Conservation (phyloP, 2,888 invertebrate species). For the Lingula anatina region DNA sequence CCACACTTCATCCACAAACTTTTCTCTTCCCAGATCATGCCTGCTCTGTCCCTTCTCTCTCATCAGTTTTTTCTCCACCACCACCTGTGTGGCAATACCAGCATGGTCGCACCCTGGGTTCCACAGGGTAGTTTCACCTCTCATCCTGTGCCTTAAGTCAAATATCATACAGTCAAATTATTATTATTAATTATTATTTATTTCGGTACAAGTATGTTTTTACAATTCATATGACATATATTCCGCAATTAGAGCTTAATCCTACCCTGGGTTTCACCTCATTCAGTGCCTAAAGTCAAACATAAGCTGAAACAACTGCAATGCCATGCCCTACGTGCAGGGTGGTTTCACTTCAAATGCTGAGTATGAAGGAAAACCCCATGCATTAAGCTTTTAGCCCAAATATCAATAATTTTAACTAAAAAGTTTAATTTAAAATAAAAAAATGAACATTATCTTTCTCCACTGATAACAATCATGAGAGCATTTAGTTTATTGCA, state of each 20-base stretch:
- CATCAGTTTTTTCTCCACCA: slow-evolving; percentile 94
- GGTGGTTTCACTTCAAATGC: neutral
- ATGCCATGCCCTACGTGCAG: neutral
- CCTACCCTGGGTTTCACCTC: too few species aligned
- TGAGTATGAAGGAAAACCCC: neutral
- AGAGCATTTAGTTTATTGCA: neutral
- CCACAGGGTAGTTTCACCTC: slow-evolving; percentile 87
- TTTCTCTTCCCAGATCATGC: slow-evolving; percentile 91
- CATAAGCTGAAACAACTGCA: neutral
- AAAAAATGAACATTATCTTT: neutral
- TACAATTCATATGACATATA: too few species aligned
- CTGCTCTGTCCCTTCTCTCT: slow-evolving; percentile 78
- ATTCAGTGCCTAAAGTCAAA: too few species aligned
- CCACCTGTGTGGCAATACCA: slow-evolving; percentile 98
- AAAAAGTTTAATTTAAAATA: too few species aligned
- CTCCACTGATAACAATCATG: neutral
- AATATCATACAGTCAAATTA: slow-evolving; percentile 1
- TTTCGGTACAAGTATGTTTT: too few species aligned
- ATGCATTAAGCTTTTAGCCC: neutral
- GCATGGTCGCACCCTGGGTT: slow-evolving; percentile 99
- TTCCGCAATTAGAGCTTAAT: too few species aligned
- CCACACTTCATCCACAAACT: slow-evolving; percentile 90
- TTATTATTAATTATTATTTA: neutral
- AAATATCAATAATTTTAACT: neutral
- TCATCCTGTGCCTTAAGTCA: slow-evolving; percentile 77